Percentiles rank a stretch among this genome's conserved stretches.
phyloP scores from a whole-genome alignment of 2,888 invertebrate genomes.

The Leptinotarsa rubiginosa region DNA sequence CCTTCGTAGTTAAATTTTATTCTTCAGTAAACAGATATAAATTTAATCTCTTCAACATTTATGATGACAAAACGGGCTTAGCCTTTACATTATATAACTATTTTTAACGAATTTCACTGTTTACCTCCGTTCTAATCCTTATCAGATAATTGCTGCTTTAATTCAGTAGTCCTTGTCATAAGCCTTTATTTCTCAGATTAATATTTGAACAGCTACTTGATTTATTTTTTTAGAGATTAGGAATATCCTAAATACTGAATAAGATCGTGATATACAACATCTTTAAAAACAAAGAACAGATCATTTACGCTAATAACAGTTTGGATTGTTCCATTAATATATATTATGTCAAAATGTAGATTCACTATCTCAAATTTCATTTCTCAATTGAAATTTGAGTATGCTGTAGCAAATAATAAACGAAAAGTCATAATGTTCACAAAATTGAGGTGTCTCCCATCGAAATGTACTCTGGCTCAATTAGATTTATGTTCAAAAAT shows the following conservation, averaged over 20 bases:
- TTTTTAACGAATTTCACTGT: conserved; percentile 49
- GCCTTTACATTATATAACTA: conserved; percentile 45
- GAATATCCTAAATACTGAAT: conserved; percentile 30
- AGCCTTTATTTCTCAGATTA: conserved; percentile 47
- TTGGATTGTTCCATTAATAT: not conserved
- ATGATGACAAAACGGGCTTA: conserved; percentile 39
- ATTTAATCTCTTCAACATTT: conserved; percentile 28
- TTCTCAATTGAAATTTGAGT: no score
- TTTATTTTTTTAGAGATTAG: conserved; percentile 42
- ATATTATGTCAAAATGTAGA: no score
- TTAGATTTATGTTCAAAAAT: no score
- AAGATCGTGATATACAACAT: conserved; percentile 2
- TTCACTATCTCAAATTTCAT: no score
- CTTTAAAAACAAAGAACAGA: conserved; percentile 5
- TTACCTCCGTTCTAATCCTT: conserved; percentile 49
- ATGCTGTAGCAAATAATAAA: no score
- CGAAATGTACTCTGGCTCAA: no score
- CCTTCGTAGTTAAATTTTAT: not conserved
- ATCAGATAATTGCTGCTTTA: conserved; percentile 44
- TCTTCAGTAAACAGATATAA: conserved; percentile 22
- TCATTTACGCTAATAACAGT: conserved; percentile 11
- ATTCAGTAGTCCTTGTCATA: conserved; percentile 48
- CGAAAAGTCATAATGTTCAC: no score
- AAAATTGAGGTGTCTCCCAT: no score
- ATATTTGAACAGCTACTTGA: conserved; percentile 36